Conservation (phyloP, 2,113 vertebrate genomes). For the Perca flavescens region DNA sequence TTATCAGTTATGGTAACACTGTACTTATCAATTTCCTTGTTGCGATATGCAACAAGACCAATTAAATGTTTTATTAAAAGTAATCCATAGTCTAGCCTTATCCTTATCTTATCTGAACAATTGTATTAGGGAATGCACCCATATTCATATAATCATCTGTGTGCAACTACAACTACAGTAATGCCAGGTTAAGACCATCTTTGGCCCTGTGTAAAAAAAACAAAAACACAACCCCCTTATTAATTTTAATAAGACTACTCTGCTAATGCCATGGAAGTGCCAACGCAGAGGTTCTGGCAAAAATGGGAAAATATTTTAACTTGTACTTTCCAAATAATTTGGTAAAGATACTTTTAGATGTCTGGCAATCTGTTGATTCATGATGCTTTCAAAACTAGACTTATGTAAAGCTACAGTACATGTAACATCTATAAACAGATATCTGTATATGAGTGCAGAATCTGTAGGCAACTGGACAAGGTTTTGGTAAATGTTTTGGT, state of each 20-base stretch:
- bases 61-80: slow-evolving; percentile 9
- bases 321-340: not conserved
- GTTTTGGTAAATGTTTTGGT: no score
- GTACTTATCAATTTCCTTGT: not conserved
- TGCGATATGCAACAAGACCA: not conserved
- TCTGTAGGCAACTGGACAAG: no score
- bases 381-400: no score
- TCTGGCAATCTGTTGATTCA: no score
- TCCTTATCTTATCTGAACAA: not conserved
- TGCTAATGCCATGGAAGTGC: not conserved
- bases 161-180: not conserved
- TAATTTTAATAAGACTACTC: not conserved
- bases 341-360: not conserved
- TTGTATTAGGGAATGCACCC: not conserved
- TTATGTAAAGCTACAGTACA: no score
- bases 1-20: not conserved
- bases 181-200: not conserved
- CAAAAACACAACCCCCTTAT: not conserved
- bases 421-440: no score
- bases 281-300: not conserved
- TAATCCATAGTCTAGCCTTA: not conserved
- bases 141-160: not conserved
- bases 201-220: not conserved
- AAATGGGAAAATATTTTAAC: not conserved
- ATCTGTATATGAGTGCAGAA: no score